Conservation (phyloP, 2,797 vertebrate genomes). For the Xenentodon cancila region DNA sequence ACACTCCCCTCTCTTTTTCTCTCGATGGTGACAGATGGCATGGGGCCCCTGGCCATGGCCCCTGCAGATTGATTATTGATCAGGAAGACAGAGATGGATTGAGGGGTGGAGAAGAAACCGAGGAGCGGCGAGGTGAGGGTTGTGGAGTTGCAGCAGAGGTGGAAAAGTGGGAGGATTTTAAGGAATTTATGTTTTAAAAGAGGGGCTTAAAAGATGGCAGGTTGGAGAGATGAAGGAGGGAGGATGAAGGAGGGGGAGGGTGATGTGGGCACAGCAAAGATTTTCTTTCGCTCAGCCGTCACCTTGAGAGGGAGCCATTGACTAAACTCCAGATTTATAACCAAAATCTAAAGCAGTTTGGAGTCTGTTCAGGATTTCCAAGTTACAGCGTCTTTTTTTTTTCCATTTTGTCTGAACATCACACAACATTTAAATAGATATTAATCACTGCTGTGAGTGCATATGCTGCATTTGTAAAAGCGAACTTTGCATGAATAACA, state of each 20-base stretch:
- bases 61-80: constrained; percentile 89
- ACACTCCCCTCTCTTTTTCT: constrained; percentile 27
- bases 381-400: constrained; percentile 36
- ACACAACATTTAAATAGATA: constrained; percentile 40
- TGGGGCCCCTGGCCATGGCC: constrained; percentile 71
- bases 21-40: constrained; percentile 81
- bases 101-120: constrained; percentile 72
- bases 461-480: constrained; percentile 8
- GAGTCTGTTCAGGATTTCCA: constrained; percentile 44
- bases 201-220: constrained; percentile 32
- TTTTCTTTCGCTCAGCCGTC: constrained; percentile 56
- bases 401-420: constrained; percentile 15
- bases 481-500: constrained; percentile 23
- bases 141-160: constrained; percentile 40
- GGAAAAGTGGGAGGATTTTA: constrained; percentile 70
- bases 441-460: constrained; percentile 33
- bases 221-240: constrained; percentile 16
- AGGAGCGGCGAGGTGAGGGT: constrained; percentile 30
- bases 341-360: constrained; percentile 43
- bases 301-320: constrained; percentile 74
- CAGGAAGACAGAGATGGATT: constrained; percentile 86
- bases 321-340: constrained; percentile 57
- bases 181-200: constrained; percentile 71
- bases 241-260: constrained; percentile 13
- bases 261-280: constrained; percentile 30